Conservation (phyloP, 2,113 vertebrate genomes). For the Seriola quinqueradiata region DNA sequence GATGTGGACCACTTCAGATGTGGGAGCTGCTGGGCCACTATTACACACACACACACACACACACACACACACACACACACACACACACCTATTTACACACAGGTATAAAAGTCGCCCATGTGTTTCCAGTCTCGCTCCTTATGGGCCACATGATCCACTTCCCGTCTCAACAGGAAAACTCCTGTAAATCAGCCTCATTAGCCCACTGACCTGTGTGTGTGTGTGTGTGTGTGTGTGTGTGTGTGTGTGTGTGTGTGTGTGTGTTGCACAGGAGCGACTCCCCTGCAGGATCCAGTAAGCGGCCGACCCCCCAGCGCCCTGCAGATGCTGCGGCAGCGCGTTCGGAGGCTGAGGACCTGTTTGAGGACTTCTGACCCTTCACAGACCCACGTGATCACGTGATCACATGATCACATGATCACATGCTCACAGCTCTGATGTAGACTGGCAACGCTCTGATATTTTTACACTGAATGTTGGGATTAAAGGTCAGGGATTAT, state of each 20-base stretch:
- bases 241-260: slow-evolving; percentile 45
- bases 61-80: slow-evolving; percentile 26
- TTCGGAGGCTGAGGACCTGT: slow-evolving; percentile 87
- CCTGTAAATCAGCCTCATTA: slow-evolving; percentile 79
- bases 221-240: slow-evolving; percentile 38
- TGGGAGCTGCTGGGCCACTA: slow-evolving; percentile 11
- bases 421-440: too few species aligned
- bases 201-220: slow-evolving; percentile 63
- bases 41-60: slow-evolving; percentile 31
- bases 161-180: slow-evolving; percentile 74
- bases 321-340: slow-evolving; percentile 80
- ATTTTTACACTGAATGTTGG: not conserved
- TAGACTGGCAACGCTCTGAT: not conserved
- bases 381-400: too few species aligned
- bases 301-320: slow-evolving; percentile 72
- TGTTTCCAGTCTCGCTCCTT: slow-evolving; percentile 74
- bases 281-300: slow-evolving; percentile 62
- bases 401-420: too few species aligned
- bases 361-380: slow-evolving; percentile 86
- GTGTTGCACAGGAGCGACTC: slow-evolving; percentile 78
- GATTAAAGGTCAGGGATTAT: not conserved
- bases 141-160: slow-evolving; percentile 76
- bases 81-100: slow-evolving; percentile 23
- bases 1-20: slow-evolving; percentile 44
- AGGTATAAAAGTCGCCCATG: slow-evolving; percentile 60